Percentiles rank a stretch among this genome's conserved stretches.
phyloP scores from a whole-genome alignment of 2,888 invertebrate genomes.

The Sesia bembeciformis region DNA sequence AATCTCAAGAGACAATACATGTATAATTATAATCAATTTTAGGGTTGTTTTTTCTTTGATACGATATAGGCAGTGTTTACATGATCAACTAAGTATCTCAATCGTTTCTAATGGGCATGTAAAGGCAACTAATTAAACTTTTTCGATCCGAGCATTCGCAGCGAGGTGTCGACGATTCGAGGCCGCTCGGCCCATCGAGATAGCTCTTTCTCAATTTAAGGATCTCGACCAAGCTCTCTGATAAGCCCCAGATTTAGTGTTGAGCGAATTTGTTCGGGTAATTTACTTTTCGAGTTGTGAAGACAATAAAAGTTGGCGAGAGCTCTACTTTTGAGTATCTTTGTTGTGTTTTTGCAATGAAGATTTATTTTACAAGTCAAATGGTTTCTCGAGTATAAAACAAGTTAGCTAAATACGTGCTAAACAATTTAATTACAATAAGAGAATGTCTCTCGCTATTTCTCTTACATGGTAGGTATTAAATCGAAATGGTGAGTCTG shows the following conservation, averaged over 20 bases:
- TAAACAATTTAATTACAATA: not conserved
- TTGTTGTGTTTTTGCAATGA: slow-evolving; percentile 52
- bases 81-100: no score
- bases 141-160: slow-evolving; percentile 46
- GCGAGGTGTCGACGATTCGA: slow-evolving; percentile 36
- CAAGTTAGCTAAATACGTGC: slow-evolving; percentile 1
- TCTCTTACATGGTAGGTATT: not conserved
- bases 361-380: slow-evolving; percentile 37
- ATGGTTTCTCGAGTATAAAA: slow-evolving; percentile 14
- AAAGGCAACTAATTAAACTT: slow-evolving; percentile 55
- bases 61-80: no score
- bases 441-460: slow-evolving; percentile 4
- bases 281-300: slow-evolving; percentile 67
- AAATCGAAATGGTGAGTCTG: slow-evolving; percentile 1
- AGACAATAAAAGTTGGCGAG: slow-evolving; percentile 64
- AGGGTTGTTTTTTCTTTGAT: no score
- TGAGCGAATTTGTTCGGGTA: slow-evolving; percentile 68
- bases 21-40: no score
- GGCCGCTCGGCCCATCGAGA: slow-evolving; percentile 50
- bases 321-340: slow-evolving; percentile 46
- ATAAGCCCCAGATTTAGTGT: slow-evolving; percentile 67
- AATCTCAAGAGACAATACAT: no score
- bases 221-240: slow-evolving; percentile 52
- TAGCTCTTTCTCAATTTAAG: slow-evolving; percentile 63
- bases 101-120: slow-evolving; percentile 28